These are phyloP conservation scores for Coryphaenoides rupestris DNA, from an alignment of 2,113 vertebrate genomes.

Conservation along the genomic window DNA sequence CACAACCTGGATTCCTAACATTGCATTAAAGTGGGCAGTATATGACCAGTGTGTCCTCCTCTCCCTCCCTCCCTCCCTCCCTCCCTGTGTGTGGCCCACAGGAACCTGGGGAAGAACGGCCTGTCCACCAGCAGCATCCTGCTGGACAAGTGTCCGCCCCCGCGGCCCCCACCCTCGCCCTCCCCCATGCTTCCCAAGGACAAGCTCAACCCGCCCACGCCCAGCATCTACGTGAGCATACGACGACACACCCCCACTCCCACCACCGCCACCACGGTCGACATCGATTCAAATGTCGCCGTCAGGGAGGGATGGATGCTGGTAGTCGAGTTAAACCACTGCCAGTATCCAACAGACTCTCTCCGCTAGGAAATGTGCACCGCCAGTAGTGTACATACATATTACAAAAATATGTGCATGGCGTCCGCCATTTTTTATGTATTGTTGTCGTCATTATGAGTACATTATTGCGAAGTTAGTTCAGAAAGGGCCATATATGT, in stretches of 20 bases:
- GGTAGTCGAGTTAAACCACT: too few species aligned
- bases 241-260: too few species aligned
- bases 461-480: too few species aligned
- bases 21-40: too few species aligned
- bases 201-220: slow-evolving; percentile 97
- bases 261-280: background rate
- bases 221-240: slow-evolving; percentile 98
- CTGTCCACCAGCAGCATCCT: slow-evolving; percentile 92
- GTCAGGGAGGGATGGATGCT: background rate
- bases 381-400: too few species aligned
- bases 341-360: background rate
- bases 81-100: slow-evolving; percentile 45
- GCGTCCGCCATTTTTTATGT: too few species aligned
- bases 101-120: slow-evolving; percentile 96
- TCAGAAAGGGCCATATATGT: too few species aligned
- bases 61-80: background rate
- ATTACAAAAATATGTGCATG: too few species aligned
- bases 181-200: slow-evolving; percentile 95
- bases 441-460: too few species aligned
- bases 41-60: background rate
- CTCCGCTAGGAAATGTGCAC: background rate
- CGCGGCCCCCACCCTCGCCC: slow-evolving; percentile 84
- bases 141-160: slow-evolving; percentile 95
- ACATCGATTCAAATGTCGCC: background rate
- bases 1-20: too few species aligned